These are phyloP conservation scores for Octodon degus DNA, from an alignment of 2,113 vertebrate species.

Conservation along the genomic window DNA sequence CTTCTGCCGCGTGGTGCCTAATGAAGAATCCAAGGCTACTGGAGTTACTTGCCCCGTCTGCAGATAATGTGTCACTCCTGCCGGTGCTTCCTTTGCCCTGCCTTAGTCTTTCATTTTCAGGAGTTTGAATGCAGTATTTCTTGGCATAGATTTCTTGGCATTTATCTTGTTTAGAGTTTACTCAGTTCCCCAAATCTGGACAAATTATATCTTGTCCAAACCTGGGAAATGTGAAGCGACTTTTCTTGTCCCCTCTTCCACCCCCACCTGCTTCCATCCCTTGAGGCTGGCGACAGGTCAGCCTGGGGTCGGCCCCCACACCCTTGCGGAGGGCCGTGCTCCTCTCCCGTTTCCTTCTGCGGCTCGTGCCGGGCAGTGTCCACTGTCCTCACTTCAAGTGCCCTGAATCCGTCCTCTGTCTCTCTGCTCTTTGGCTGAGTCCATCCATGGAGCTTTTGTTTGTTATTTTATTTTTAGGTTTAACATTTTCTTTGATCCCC, in stretches of 20 bases:
- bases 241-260: background rate
- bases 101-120: background rate
- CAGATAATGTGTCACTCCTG: background rate
- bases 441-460: background rate
- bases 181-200: background rate
- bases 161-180: background rate
- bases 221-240: background rate
- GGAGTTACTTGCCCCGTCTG: background rate
- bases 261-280: background rate
- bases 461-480: background rate
- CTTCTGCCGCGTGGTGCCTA: background rate
- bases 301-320: background rate
- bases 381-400: background rate
- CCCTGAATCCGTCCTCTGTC: background rate
- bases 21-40: background rate
- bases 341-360: background rate
- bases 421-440: background rate
- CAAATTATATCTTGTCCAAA: slow-evolving; percentile 17
- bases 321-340: background rate
- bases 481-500: background rate
- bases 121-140: background rate
- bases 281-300: background rate
- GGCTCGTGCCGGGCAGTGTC: background rate
- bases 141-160: background rate
- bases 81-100: background rate